Evolutionary conservation across 2,113 vertebrate species (phyloP).

Genomic region (Catharus bicknelli): DNA sequence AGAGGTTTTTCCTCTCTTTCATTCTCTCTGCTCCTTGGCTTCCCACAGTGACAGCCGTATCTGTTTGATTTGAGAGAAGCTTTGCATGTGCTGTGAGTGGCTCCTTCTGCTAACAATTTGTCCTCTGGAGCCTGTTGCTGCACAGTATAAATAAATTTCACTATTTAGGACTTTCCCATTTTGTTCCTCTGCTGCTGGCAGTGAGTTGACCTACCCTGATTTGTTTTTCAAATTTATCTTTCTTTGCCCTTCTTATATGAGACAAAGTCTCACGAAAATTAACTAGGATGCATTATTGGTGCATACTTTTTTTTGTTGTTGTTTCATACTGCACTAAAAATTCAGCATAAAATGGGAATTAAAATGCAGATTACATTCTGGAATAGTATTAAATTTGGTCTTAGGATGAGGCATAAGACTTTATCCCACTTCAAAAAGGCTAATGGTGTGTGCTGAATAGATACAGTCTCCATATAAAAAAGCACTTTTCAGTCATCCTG

Average conservation of each 20-base stretch:
- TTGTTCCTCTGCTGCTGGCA: slow-evolving; percentile 5
- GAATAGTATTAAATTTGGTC: not conserved
- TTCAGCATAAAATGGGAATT: not conserved
- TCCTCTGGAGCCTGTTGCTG: slow-evolving; percentile 12
- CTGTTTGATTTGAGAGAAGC: slow-evolving; percentile 34
- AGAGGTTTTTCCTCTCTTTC: not conserved
- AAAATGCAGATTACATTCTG: not conserved
- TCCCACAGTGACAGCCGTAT: not conserved
- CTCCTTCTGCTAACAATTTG: slow-evolving; percentile 56
- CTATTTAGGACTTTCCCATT: slow-evolving; percentile 25
- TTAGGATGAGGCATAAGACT: not conserved
- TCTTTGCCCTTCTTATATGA: not conserved
- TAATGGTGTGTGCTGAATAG: not conserved
- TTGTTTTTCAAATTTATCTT: slow-evolving; percentile 21
- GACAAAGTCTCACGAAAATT: not conserved
- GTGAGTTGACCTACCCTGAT: not conserved
- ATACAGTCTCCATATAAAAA: not conserved
- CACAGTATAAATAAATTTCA: slow-evolving; percentile 43
- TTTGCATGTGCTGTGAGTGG: slow-evolving; percentile 13
- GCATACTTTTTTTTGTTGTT: not conserved
- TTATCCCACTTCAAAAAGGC: not conserved
- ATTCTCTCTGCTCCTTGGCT: not conserved
- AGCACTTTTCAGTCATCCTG: not conserved
- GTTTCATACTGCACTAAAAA: not conserved
- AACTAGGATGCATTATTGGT: not conserved